Percentiles rank a stretch among this genome's conserved stretches.
These are phyloP conservation scores for Astreopora myriophthalma DNA, from an alignment of 64 coral and sea anemone species.

Conservation along the genomic window DNA sequence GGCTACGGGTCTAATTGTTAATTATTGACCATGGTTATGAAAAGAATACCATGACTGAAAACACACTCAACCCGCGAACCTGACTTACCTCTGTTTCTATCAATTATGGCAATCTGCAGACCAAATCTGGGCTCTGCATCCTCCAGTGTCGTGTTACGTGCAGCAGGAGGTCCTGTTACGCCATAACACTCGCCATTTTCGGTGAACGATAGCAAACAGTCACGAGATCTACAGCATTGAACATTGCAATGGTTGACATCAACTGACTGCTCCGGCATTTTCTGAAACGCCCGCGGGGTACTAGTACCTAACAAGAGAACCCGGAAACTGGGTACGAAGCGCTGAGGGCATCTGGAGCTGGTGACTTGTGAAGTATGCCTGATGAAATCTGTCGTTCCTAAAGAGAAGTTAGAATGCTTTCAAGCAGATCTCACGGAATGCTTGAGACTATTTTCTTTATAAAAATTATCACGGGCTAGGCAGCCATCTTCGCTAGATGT, in stretches of 20 bases:
- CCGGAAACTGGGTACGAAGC: slow-evolving; percentile 55
- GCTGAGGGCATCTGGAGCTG: slow-evolving; percentile 44
- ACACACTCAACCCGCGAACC: no score
- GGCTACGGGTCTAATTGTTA: no score
- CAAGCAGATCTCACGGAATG: no score
- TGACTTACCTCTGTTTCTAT: slow-evolving; percentile 63
- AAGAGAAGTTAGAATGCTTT: background rate
- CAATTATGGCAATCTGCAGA: slow-evolving; percentile 56
- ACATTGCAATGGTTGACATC: slow-evolving; percentile 7
- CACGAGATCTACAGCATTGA: slow-evolving; percentile 36
- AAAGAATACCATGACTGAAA: no score
- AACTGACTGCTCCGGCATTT: background rate
- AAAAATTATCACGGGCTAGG: no score
- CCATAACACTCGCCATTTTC: slow-evolving; percentile 60
- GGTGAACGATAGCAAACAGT: slow-evolving; percentile 52
- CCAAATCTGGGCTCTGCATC: background rate
- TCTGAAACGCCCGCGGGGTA: background rate
- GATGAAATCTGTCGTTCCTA: slow-evolving; percentile 1
- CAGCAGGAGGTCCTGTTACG: background rate
- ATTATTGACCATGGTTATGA: no score
- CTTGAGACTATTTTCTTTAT: no score
- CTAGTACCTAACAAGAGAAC: slow-evolving; percentile 16
- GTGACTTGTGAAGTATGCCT: slow-evolving; percentile 35
- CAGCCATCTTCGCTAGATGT: no score
- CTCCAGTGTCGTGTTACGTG: background rate